Conservation (phyloP, 2,888 invertebrate genomes). For the Mythimna impura region DNA sequence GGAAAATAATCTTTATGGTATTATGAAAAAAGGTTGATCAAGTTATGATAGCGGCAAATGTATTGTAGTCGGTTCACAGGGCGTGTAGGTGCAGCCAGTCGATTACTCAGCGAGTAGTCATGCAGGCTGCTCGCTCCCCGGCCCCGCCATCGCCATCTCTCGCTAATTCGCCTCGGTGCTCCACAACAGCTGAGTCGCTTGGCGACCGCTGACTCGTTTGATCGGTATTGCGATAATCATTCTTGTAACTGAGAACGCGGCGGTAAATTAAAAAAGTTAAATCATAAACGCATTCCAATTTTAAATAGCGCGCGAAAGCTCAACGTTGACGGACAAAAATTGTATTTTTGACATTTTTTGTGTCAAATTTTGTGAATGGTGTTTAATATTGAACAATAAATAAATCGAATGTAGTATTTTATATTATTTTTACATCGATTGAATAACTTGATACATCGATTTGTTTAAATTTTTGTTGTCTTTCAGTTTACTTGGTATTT, state of each 20-base stretch:
- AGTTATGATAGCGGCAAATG: constrained; percentile 43
- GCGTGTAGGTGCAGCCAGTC: constrained; percentile 82
- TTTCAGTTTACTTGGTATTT: constrained; percentile 67
- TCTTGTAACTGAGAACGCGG: constrained; percentile 55
- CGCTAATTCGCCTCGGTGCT: constrained; percentile 71
- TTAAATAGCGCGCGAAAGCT: constrained; percentile 55
- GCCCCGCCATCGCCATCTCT: constrained; percentile 78
- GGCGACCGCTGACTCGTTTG: constrained; percentile 84
- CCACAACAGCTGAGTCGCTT: constrained; percentile 81
- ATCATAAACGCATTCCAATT: constrained; percentile 49
- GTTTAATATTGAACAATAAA: constrained; percentile 70
- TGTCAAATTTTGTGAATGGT: constrained; percentile 83
- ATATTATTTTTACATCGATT: constrained; percentile 56
- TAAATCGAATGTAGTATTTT: constrained; percentile 78
- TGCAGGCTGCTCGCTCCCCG: constrained; percentile 77
- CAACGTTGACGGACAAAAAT: constrained; percentile 33
- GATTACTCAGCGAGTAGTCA: constrained; percentile 86
- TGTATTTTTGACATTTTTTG: constrained; percentile 67
- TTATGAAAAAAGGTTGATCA: constrained; percentile 39
- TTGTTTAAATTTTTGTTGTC: constrained; percentile 68
- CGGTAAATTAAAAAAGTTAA: constrained; percentile 37
- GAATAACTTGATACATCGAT: constrained; percentile 47
- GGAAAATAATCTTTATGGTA: constrained; percentile 42
- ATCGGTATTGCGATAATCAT: constrained; percentile 75
- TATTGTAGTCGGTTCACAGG: constrained; percentile 70